A percentile compares a stretch with the other conserved stretches of the same genome.
These are phyloP conservation scores for Spea bombifrons DNA, from an alignment of 2,113 vertebrate species.

Conservation along the genomic window DNA sequence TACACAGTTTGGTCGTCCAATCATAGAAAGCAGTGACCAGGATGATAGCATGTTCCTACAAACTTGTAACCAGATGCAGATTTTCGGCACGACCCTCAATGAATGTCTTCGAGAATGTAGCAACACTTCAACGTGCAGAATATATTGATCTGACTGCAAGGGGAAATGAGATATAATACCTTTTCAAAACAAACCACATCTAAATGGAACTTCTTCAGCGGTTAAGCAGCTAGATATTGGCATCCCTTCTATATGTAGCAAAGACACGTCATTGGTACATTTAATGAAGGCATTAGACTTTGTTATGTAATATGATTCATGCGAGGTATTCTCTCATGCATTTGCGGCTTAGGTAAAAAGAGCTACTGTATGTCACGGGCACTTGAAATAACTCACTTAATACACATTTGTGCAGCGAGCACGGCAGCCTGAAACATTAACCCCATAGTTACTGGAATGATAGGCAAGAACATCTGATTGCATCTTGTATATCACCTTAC, in stretches of 20 bases:
- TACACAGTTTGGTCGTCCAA: no score
- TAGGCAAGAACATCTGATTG: conserved; percentile 21
- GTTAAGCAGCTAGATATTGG: conserved; percentile 25
- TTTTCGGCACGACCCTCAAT: no score
- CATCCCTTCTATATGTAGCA: conserved; percentile 22
- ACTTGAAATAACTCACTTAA: conserved; percentile 45
- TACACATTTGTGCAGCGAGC: conserved; percentile 31
- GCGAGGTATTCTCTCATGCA: conserved; percentile 32
- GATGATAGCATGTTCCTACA: no score
- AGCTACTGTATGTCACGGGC: conserved; percentile 35
- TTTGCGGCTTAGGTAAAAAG: conserved; percentile 36
- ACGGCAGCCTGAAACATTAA: conserved; percentile 33
- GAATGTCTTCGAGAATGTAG: neutral
- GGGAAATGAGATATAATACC: conserved; percentile 6
- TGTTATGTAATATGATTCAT: conserved; percentile 44
- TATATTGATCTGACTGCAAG: neutral
- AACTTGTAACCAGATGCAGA: no score
- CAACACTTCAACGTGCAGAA: conserved; percentile 2
- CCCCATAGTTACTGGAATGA: conserved; percentile 32
- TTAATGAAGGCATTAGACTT: conserved; percentile 45
- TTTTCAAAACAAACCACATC: neutral
- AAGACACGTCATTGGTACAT: conserved; percentile 18
- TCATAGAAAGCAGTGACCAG: no score
- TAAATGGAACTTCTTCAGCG: conserved; percentile 21
- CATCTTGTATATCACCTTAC: conserved; percentile 29